These are phyloP conservation scores for Pelecanus crispus DNA, from an alignment of 2,113 vertebrate species.

Conservation along the genomic window DNA sequence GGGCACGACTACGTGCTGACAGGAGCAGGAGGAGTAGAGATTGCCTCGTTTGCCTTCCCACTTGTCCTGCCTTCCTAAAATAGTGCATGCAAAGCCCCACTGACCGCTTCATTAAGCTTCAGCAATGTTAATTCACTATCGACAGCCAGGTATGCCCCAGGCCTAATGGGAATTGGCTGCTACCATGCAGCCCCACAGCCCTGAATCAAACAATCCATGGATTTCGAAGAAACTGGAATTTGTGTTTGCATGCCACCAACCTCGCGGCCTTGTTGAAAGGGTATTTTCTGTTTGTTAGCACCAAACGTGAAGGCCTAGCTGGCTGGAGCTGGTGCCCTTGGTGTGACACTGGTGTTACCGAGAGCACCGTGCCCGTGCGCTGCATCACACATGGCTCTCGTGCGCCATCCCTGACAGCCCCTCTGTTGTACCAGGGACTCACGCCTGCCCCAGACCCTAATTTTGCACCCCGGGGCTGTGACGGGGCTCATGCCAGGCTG, in stretches of 20 bases:
- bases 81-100: background rate
- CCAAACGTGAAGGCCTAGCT: accelerated
- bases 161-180: background rate
- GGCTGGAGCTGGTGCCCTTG: background rate
- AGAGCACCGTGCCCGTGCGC: accelerated
- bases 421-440: accelerated
- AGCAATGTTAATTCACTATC: background rate
- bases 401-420: background rate
- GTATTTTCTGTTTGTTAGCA: background rate
- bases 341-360: background rate
- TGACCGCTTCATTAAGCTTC: background rate
- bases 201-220: background rate
- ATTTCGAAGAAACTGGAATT: background rate
- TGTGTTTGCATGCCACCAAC: accelerated
- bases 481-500: accelerated
- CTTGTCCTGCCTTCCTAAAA: background rate
- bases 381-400: accelerated
- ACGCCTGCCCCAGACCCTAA: background rate
- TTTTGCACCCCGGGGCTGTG: background rate
- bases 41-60: background rate
- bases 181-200: background rate
- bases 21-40: background rate
- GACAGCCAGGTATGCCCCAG: background rate
- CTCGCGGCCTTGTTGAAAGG: background rate
- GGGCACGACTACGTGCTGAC: background rate